Evolutionary conservation across 35 echinoderm and acorn worm species (phyloP), one percentile per base, ranked within the genome.

Genomic region (Apostichopus parvimensis): DNA sequence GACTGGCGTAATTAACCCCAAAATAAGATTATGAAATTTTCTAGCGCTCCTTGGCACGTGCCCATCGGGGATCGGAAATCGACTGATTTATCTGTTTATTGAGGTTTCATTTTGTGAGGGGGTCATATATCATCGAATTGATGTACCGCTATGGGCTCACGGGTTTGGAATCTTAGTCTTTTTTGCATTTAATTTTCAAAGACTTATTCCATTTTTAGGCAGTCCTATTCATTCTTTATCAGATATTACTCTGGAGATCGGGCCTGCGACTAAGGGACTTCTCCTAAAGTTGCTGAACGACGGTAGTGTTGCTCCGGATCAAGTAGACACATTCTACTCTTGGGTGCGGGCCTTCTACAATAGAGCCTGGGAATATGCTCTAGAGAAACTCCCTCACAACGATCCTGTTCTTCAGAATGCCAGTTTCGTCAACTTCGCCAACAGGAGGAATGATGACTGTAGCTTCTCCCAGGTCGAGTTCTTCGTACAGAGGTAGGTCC

Each of bases 291-390:
- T 88, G 17, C 86, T 88, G 17, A 62, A 88, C 57, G 86, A 88
- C 25, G 86, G 86, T 66, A 54, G 24, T 18, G 57, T 88, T 57
- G 25, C 86, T 57, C 28, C 28, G 17, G 24, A 88, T 65, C 86
- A 88, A 57, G 26, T n/a, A 25, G 25, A 25, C 56, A 57, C 17
- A 62, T 88, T 88, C 86, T 88, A 68, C 25, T 18, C 25, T 25
- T 4, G 86, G 54, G 86, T 88, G 25, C 86, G 86, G 24, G 86
- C 86, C 86, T 88, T 88, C 86, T 88, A 88, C 57, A 54, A 18
- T 68, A 25, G 86, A 54, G 86, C 86, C 56, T 88, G 25, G 24
- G 25, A 25, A 18, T 88, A 88, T 88, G 6, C 86, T 88, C 26
- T 88, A 57, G 86, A 62, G 86, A 25, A 88, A n/a, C 86, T 88